Base-by-base conservation (phyloP, 2,113 vertebrate genomes). In the Gopherus evgoodei region DNA sequence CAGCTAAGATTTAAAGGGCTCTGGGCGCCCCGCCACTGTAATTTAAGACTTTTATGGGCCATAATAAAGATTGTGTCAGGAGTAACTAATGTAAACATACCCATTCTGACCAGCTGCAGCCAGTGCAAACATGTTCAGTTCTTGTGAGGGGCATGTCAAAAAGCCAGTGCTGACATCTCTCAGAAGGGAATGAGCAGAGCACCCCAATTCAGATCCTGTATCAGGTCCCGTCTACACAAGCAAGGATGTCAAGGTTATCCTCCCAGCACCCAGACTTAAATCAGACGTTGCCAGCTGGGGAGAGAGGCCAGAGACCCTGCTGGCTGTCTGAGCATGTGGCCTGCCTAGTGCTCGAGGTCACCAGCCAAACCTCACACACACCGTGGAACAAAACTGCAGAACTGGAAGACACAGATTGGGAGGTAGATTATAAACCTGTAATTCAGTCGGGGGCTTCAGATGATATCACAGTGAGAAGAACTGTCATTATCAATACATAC, bases 381-480 rank as follows among this genome's bases (percentile, higher is more conserved):
- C 88, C 89, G 1, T 56, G 85, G 91, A n/a, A 75, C 14, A 1
- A 47, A 24, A 83, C 87, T 5, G 57, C 82, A 57, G n/a, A 19
- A 75, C 21, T 75, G 69, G 69, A 75, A 13, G 35, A 80, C 76
- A 31, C 86, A 25, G 95, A 86, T 56, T 87, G 86, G 84, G 92
- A 93, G 92, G 84, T 52, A 80, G 80, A 93, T 49, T 94, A 25
- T 88, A 89, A 91, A 93, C 91, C 93, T 90, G 72, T 97, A 97
- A 97, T 97, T 97, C 95, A 95, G 96, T 98, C 95, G 0, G 11
- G 42, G 85, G 90, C 92, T 91, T 84, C 31, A 95, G 87, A 86
- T 54, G 10, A 62, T 19, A 91, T 87, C 1, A 27, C 84, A 50
- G 87, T 44, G 44, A 84, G 94, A 75, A 13, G 86, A 91, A 89